These are phyloP conservation scores for Monochamus alternatus DNA, from an alignment of 2,888 invertebrate species.

Conservation along the genomic window DNA sequence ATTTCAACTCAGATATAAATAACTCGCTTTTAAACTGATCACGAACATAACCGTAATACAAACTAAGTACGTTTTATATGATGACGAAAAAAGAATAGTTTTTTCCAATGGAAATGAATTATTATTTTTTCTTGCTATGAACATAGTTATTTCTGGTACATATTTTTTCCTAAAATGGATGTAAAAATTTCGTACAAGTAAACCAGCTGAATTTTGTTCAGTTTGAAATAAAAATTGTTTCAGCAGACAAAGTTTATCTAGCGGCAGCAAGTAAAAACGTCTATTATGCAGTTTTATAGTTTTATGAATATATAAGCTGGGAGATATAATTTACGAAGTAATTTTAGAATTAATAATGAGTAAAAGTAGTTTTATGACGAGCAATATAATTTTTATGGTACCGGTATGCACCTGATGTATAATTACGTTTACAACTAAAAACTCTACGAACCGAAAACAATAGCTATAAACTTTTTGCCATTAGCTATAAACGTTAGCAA, in stretches of 20 bases:
- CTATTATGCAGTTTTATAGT: conserved; percentile 10
- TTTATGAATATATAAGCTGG: conserved; percentile 17
- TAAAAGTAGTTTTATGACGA: conserved; percentile 24
- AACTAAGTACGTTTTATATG: too few relatives aligned
- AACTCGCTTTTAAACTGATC: too few relatives aligned
- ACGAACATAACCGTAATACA: too few relatives aligned
- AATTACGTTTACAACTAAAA: conserved; percentile 16
- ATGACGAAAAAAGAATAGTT: too few relatives aligned
- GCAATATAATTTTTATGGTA: conserved; percentile 26
- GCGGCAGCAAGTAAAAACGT: neutral
- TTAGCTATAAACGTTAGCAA: neutral
- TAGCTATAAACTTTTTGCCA: conserved; percentile 1
- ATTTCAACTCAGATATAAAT: too few relatives aligned
- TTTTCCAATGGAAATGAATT: too few relatives aligned
- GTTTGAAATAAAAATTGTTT: neutral
- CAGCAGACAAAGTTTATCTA: neutral
- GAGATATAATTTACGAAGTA: conserved; percentile 21
- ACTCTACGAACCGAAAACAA: conserved; percentile 12
- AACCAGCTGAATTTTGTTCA: too few relatives aligned
- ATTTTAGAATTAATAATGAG: conserved; percentile 16
- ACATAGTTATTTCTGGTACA: too few relatives aligned
- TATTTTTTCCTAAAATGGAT: too few relatives aligned
- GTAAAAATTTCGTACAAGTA: too few relatives aligned
- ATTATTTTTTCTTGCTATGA: too few relatives aligned
- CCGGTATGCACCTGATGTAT: neutral